Evolutionary conservation across 2,797 vertebrate species (phyloP).

Genomic region (Chaunax sp.): DNA sequence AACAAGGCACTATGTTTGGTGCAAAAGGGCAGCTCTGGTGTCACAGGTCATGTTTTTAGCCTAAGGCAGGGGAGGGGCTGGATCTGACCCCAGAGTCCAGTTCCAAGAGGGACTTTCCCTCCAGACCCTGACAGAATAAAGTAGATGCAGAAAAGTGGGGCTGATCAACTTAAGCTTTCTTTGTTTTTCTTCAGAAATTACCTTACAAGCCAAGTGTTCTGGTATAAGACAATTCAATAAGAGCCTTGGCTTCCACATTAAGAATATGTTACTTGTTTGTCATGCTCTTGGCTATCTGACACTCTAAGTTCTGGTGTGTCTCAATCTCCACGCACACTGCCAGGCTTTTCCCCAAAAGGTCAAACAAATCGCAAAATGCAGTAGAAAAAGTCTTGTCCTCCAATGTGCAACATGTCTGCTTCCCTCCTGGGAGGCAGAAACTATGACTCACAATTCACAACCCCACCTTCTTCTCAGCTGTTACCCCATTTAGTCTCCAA

Average conservation of each 20-base stretch:
- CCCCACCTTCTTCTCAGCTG: slow-evolving; percentile 61
- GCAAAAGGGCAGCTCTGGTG: slow-evolving; percentile 51
- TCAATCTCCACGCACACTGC: slow-evolving; percentile 53
- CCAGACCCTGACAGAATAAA: background rate
- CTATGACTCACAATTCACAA: slow-evolving; percentile 61
- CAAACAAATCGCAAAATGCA: slow-evolving; percentile 51
- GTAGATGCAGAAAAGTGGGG: background rate
- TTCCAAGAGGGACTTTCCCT: slow-evolving; percentile 51
- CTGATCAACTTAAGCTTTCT: no score
- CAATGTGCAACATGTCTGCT: slow-evolving; percentile 60
- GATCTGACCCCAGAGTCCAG: slow-evolving; percentile 55
- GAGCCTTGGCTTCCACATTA: slow-evolving; percentile 31
- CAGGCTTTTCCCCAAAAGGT: slow-evolving; percentile 50
- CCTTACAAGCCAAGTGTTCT: slow-evolving; percentile 18
- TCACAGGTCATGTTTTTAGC: slow-evolving; percentile 63
- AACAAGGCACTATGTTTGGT: slow-evolving; percentile 31
- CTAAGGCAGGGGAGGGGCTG: slow-evolving; percentile 44
- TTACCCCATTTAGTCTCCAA: slow-evolving; percentile 57
- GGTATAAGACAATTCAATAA: slow-evolving; percentile 12
- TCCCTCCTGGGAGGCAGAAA: slow-evolving; percentile 67
- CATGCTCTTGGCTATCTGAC: slow-evolving; percentile 48
- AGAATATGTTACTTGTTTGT: slow-evolving; percentile 54
- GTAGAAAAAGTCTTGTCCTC: slow-evolving; percentile 56
- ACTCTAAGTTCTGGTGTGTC: slow-evolving; percentile 61
- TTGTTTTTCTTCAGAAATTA: background rate